Evolutionary conservation across 2,113 vertebrate species (phyloP).

Genomic region (Stegastes partitus): DNA sequence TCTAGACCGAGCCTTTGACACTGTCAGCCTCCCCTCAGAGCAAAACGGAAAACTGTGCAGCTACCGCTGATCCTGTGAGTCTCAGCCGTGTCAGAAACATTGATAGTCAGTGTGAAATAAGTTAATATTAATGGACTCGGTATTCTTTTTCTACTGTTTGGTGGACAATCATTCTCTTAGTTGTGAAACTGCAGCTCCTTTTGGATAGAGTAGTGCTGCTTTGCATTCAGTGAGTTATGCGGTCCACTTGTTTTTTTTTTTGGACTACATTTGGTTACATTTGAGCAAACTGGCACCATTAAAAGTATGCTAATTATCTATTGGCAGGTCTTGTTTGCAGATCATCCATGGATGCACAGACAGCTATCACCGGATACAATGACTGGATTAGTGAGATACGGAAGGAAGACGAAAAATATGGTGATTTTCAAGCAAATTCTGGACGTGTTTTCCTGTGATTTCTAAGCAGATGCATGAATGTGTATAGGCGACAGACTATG

Average conservation of each 20-base stretch:
- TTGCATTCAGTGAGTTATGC: background rate
- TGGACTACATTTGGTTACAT: no score
- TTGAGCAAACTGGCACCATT: background rate
- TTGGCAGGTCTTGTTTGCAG: no score
- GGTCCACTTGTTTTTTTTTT: no score
- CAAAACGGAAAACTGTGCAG: background rate
- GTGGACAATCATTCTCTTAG: background rate
- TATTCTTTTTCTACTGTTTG: background rate
- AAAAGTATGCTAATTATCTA: background rate
- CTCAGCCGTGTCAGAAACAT: background rate
- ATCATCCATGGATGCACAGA: background rate
- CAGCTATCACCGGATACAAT: background rate
- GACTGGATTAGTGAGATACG: background rate
- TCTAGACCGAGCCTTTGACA: background rate
- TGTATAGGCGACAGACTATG: no score
- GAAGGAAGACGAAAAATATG: background rate
- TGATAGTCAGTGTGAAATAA: background rate
- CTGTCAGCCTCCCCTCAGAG: background rate
- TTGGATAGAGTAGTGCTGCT: slow-evolving; percentile 4
- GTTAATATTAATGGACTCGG: background rate
- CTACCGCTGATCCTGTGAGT: background rate
- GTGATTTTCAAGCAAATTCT: no score
- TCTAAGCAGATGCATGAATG: no score
- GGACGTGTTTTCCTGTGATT: no score
- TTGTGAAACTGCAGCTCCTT: background rate